These are phyloP conservation scores for Lasioglossum oenotherae DNA, from an alignment of 2,888 invertebrate genomes.

Conservation along the genomic window DNA sequence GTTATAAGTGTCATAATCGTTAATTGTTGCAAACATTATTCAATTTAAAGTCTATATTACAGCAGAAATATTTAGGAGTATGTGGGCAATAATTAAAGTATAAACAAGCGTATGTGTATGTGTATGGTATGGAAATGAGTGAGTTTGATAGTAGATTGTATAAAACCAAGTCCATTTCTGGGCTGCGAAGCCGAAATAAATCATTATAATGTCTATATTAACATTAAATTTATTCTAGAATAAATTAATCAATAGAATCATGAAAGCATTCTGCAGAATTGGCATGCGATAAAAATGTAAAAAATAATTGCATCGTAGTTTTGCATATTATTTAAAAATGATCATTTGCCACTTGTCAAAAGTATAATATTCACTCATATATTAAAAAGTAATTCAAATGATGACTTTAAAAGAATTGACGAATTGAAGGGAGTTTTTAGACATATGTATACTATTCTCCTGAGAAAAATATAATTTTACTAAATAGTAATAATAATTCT, in stretches of 20 bases:
- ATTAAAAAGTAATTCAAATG: neutral
- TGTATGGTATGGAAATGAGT: no score
- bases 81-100: no score
- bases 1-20: neutral
- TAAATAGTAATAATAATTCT: neutral
- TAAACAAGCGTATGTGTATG: no score
- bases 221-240: neutral
- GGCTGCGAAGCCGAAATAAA: no score
- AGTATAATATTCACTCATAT: neutral
- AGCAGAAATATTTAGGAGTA: no score
- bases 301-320: no score
- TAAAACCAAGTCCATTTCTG: no score
- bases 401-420: neutral
- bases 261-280: neutral
- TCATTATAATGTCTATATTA: no score
- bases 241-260: neutral
- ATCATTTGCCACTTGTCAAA: neutral
- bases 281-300: neutral
- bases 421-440: neutral
- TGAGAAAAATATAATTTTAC: neutral
- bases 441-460: neutral
- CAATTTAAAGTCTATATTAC: no score
- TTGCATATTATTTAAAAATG: neutral
- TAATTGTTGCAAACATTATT: neutral
- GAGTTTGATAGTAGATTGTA: no score